Conservation (phyloP, 2,888 invertebrate genomes). For the Mesorhabditis spiculigera region DNA sequence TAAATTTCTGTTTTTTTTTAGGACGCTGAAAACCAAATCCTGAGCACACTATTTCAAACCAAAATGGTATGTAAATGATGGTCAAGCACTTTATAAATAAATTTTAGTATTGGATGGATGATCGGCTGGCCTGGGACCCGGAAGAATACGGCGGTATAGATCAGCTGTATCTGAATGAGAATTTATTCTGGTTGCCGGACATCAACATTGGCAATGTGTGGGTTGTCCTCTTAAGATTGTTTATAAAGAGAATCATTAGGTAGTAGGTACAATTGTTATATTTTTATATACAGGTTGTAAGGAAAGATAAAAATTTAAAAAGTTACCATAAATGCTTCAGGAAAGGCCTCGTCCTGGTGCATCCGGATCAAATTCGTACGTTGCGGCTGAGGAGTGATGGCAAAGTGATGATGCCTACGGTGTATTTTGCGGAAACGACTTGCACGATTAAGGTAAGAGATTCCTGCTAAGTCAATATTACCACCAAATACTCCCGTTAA, state of each 20-base stretch:
- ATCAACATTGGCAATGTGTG: neutral
- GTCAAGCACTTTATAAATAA: neutral
- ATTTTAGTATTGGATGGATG: neutral
- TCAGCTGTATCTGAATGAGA: neutral
- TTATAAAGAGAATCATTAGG: neutral
- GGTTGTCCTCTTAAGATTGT: neutral
- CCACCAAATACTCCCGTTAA: too few species aligned
- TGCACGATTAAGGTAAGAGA: neutral
- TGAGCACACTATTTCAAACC: too few species aligned
- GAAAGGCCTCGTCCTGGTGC: neutral
- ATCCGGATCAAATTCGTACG: neutral
- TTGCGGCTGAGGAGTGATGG: neutral
- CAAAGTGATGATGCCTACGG: neutral
- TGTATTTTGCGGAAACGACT: neutral
- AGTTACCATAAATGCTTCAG: neutral
- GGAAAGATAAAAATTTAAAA: neutral
- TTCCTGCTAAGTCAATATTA: too few species aligned
- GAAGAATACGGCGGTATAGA: neutral
- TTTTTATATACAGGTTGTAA: neutral
- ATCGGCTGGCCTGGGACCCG: neutral
- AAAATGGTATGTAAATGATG: too few species aligned
- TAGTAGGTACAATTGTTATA: neutral
- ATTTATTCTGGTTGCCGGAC: neutral
- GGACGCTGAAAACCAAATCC: too few species aligned
- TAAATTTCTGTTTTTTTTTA: too few species aligned